These are phyloP conservation scores for Poeciliopsis infans DNA, from an alignment of 2,797 vertebrate genomes.

Conservation along the genomic window DNA sequence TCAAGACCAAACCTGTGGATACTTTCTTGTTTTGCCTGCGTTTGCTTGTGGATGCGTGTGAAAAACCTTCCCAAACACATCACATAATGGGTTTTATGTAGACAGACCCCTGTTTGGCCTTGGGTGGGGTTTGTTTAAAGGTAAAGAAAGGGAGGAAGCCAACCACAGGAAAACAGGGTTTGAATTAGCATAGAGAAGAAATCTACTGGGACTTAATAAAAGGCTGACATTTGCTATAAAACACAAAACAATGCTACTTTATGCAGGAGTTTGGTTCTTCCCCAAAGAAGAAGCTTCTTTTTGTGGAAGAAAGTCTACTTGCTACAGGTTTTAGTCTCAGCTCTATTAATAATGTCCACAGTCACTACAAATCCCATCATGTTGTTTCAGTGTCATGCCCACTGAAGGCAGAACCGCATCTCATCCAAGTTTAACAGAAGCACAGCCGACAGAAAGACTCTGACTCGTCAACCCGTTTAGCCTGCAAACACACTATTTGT, in stretches of 20 bases:
- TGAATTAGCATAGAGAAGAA: constrained; percentile 34
- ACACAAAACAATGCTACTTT: not conserved
- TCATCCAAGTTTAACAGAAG: constrained; percentile 49
- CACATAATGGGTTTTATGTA: constrained; percentile 72
- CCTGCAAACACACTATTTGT: not conserved
- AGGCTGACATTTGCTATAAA: constrained; percentile 20
- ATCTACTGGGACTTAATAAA: constrained; percentile 30
- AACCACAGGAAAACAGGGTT: constrained; percentile 9
- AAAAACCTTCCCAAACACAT: constrained; percentile 51
- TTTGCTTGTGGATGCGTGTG: constrained; percentile 30
- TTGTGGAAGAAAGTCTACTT: constrained; percentile 11
- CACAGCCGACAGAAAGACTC: constrained; percentile 58
- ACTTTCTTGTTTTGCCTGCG: constrained; percentile 44
- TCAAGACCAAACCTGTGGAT: constrained; percentile 60
- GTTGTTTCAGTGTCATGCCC: constrained; percentile 21
- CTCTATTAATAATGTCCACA: constrained; percentile 48
- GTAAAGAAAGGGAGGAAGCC: constrained; percentile 54
- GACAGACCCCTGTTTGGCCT: constrained; percentile 57
- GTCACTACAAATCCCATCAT: constrained; percentile 43
- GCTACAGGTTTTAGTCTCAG: constrained; percentile 24
- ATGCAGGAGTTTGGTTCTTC: not conserved
- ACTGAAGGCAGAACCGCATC: constrained; percentile 45
- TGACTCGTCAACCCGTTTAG: constrained; percentile 42
- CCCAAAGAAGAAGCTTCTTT: constrained; percentile 5
- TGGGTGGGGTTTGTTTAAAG: constrained; percentile 59